Conservation (phyloP, 2,797 vertebrate species). For the Acestrorhynchus altus region DNA sequence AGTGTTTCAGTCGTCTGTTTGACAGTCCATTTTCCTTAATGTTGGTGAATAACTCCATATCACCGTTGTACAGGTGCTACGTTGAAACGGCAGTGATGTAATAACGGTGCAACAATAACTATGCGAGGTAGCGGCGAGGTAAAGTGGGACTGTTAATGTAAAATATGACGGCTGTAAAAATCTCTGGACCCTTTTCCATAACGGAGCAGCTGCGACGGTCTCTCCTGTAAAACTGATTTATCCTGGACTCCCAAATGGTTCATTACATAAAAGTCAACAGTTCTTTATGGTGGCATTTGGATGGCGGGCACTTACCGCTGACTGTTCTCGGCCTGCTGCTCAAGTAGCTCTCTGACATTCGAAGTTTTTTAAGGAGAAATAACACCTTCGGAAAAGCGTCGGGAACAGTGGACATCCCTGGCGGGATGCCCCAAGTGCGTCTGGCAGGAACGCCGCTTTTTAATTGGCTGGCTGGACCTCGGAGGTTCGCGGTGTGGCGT, state of each 20-base stretch:
- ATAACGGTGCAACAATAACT: slow-evolving; percentile 12
- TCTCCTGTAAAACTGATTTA: slow-evolving; percentile 48
- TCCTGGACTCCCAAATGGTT: slow-evolving; percentile 39
- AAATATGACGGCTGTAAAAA: slow-evolving; percentile 38
- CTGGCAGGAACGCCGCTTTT: slow-evolving; percentile 35
- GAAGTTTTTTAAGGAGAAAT: slow-evolving; percentile 25
- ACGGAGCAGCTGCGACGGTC: slow-evolving; percentile 26
- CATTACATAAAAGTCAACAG: slow-evolving; percentile 51
- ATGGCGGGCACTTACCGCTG: slow-evolving; percentile 50
- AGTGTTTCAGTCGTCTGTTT: not conserved
- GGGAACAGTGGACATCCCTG: not conserved
- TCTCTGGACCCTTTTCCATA: slow-evolving; percentile 16
- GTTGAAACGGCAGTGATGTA: not conserved
- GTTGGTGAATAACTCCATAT: not conserved
- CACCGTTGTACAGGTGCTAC: not conserved
- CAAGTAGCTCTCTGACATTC: slow-evolving; percentile 32
- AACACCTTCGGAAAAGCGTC: not conserved
- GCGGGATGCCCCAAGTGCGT: slow-evolving; percentile 4
- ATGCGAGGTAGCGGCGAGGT: not conserved
- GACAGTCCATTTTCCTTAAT: slow-evolving; percentile 10
- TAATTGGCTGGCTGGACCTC: slow-evolving; percentile 35
- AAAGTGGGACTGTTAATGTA: slow-evolving; percentile 40
- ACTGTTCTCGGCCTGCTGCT: slow-evolving; percentile 16
- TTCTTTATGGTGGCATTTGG: slow-evolving; percentile 61
- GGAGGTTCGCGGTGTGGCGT: not conserved